Percentiles rank a stretch among this genome's conserved stretches.
Conservation (phyloP, 2,888 invertebrate species). For the Spisula subtruncata region DNA sequence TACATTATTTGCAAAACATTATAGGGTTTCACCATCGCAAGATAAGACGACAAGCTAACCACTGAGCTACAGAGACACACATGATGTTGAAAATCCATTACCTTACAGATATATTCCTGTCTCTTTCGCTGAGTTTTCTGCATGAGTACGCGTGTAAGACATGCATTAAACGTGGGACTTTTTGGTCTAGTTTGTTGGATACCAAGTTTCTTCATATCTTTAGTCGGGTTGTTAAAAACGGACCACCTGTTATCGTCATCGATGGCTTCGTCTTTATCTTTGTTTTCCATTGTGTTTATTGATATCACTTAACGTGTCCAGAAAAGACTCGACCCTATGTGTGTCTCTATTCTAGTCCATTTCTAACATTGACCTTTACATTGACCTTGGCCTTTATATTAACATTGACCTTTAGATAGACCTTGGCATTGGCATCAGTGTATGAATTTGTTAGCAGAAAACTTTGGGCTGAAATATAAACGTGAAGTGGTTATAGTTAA, state of each 20-base stretch:
- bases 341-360: not conserved
- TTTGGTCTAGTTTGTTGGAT: not conserved
- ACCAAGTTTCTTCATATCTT: conserved; percentile 2
- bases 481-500: no score
- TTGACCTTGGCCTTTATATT: not conserved
- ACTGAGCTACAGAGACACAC: no score
- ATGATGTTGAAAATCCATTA: conserved; percentile 2
- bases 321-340: not conserved
- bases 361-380: not conserved
- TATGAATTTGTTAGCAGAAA: no score
- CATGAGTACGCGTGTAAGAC: conserved; percentile 47
- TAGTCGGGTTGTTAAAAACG: conserved; percentile 36
- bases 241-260: conserved; percentile 78
- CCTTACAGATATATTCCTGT: conserved; percentile 64
- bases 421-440: no score
- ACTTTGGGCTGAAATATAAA: no score
- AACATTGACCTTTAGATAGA: no score
- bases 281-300: not conserved
- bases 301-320: not conserved
- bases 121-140: conserved; percentile 57
- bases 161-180: conserved; percentile 50
- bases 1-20: no score
- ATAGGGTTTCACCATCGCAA: no score
- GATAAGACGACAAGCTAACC: no score
- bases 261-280: not conserved